Percentiles rank a stretch among this genome's conserved stretches.
Conservation (phyloP, 2,797 vertebrate genomes). For the Tragelaphus oryx region DNA sequence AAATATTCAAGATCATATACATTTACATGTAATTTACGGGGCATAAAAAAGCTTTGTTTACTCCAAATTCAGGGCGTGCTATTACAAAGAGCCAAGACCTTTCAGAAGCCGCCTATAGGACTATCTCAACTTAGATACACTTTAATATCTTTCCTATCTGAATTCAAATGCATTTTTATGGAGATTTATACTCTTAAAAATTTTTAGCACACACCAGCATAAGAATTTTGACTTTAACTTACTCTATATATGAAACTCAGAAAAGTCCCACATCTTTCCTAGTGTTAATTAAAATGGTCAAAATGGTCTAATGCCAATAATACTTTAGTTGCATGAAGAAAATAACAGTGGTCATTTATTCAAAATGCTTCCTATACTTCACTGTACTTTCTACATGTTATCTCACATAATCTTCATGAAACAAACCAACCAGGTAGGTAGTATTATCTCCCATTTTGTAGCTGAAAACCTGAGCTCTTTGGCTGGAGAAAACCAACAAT, state of each 20-base stretch:
- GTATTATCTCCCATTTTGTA: not conserved
- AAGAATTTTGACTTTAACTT: conserved; percentile 46
- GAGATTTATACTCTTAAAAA: conserved; percentile 42
- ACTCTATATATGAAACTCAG: not conserved
- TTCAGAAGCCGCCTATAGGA: not conserved
- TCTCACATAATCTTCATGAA: not conserved
- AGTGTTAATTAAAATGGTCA: conserved; percentile 30
- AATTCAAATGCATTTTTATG: conserved; percentile 44
- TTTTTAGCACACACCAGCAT: conserved; percentile 30
- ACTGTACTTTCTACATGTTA: not conserved
- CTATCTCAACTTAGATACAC: not conserved
- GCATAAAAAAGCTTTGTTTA: not conserved
- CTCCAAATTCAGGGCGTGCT: not conserved
- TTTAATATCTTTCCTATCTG: conserved; percentile 5
- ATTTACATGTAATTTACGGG: not conserved
- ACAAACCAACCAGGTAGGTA: not conserved
- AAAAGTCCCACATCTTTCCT: not conserved
- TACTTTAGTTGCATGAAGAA: conserved; percentile 4
- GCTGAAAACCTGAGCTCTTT: not conserved
- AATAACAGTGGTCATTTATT: not conserved
- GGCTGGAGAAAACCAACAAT: not conserved
- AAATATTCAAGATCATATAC: conserved; percentile 2
- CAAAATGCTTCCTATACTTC: not conserved
- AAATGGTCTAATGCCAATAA: not conserved
- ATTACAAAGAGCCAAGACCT: not conserved